These are phyloP conservation scores for Anoplolepis gracilipes DNA, from an alignment of 1,140 invertebrate species.

Conservation along the genomic window DNA sequence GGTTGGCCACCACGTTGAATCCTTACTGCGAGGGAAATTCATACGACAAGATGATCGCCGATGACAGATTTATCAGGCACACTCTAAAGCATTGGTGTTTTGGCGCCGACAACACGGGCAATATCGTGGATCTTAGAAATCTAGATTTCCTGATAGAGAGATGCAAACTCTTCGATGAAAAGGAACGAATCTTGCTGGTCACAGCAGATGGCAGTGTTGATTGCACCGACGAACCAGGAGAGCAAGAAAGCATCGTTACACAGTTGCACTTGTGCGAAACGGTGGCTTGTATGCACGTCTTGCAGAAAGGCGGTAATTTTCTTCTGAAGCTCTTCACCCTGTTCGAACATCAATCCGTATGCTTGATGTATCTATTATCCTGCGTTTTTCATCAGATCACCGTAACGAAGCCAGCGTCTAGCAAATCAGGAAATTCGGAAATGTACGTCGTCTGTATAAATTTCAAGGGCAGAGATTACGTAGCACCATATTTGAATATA, in stretches of 20 bases:
- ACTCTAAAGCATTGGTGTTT: slow-evolving; percentile 94
- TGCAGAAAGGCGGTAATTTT: slow-evolving; percentile 91
- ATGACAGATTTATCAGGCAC: slow-evolving; percentile 94
- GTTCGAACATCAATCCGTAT: slow-evolving; percentile 93
- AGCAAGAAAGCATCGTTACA: slow-evolving; percentile 93
- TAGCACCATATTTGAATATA: slow-evolving; percentile 83
- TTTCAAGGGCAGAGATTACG: slow-evolving; percentile 86
- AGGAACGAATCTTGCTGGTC: slow-evolving; percentile 87
- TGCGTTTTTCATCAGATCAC: slow-evolving; percentile 91
- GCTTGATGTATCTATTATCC: slow-evolving; percentile 92
- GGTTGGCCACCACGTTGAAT: slow-evolving; percentile 95
- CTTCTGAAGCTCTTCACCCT: slow-evolving; percentile 97
- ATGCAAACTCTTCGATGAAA: slow-evolving; percentile 78
- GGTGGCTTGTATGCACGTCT: slow-evolving; percentile 90
- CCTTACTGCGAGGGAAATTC: slow-evolving; percentile 96
- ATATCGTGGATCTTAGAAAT: slow-evolving; percentile 91
- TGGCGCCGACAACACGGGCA: slow-evolving; percentile 93
- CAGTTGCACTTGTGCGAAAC: slow-evolving; percentile 94
- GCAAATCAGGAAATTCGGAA: slow-evolving; percentile 97
- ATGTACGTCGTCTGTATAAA: slow-evolving; percentile 93
- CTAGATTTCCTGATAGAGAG: slow-evolving; percentile 87
- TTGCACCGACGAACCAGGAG: slow-evolving; percentile 92
- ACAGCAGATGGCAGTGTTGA: slow-evolving; percentile 98
- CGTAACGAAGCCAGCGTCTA: slow-evolving; percentile 95
- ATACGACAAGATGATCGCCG: slow-evolving; percentile 90